Conservation (phyloP, 2,888 invertebrate genomes). For the Argyresthia goedartella region DNA sequence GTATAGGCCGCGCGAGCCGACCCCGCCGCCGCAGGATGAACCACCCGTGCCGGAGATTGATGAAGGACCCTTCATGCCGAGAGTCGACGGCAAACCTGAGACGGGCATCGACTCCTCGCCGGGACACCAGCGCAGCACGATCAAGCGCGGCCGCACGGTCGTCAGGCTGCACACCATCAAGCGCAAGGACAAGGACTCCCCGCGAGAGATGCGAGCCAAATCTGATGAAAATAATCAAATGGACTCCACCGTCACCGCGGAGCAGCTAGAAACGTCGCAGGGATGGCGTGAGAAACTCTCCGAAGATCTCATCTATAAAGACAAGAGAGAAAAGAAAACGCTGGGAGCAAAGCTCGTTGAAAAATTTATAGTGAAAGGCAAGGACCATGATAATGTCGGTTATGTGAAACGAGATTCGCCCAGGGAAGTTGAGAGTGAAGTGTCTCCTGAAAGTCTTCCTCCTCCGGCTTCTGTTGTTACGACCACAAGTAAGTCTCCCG, state of each 20-base stretch:
- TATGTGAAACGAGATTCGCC: too few species aligned
- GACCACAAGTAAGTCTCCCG: conserved; percentile 31
- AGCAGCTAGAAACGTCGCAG: conserved; percentile 17
- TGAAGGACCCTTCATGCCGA: conserved; percentile 47
- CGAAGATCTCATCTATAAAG: conserved; percentile 64
- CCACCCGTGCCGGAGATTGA: conserved; percentile 10
- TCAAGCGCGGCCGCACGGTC: conserved; percentile 80
- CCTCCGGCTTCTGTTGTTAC: conserved; percentile 12
- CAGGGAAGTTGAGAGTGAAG: background rate
- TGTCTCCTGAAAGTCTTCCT: conserved; percentile 14
- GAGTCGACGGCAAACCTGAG: conserved; percentile 55
- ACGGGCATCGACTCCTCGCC: conserved; percentile 55
- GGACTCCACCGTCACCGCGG: conserved; percentile 5
- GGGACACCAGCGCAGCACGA: conserved; percentile 58
- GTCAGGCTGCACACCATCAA: conserved; percentile 79
- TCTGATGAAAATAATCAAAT: conserved; percentile 10
- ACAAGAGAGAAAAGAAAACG: conserved; percentile 73
- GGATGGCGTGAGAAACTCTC: conserved; percentile 76
- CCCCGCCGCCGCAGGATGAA: background rate
- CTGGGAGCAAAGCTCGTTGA: conserved; percentile 82
- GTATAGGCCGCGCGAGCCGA: conserved; percentile 42
- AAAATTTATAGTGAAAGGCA: conserved; percentile 78
- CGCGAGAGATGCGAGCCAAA: conserved; percentile 36
- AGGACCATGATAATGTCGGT: conserved; percentile 35
- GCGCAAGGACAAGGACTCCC: conserved; percentile 59